A percentile compares a stretch with the other conserved stretches of the same genome.
phyloP scores from a whole-genome alignment of 2,113 vertebrate genomes.

The Anseranas semipalmata region DNA sequence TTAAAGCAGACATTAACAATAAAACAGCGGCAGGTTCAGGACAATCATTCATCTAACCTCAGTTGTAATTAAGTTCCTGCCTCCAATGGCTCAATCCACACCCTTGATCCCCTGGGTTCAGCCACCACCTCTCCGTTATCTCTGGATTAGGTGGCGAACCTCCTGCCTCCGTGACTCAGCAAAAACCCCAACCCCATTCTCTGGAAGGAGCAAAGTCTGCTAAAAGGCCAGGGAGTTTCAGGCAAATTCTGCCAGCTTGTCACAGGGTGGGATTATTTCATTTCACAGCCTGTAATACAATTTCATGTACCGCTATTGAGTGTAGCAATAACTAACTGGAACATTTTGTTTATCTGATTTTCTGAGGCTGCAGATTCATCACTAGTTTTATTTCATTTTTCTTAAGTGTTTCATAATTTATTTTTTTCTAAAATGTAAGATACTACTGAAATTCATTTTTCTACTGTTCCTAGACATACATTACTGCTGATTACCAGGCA shows the following conservation, averaged over 20 bases:
- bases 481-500: constrained; percentile 56
- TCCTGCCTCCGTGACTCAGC: constrained; percentile 39
- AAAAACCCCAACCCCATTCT: neutral
- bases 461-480: constrained; percentile 34
- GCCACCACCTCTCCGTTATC: neutral
- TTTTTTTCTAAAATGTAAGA: constrained; percentile 46
- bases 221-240: constrained; percentile 52
- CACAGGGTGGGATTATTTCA: constrained; percentile 71
- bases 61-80: constrained; percentile 42
- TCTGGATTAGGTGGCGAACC: neutral
- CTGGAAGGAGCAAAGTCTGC: constrained; percentile 33
- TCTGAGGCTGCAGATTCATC: constrained; percentile 64
- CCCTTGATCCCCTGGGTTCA: constrained; percentile 17
- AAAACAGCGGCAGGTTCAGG: constrained; percentile 51
- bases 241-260: constrained; percentile 59
- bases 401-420: constrained; percentile 61
- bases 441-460: constrained; percentile 58
- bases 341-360: constrained; percentile 69
- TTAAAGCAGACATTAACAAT: constrained; percentile 44
- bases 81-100: constrained; percentile 28
- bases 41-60: neutral
- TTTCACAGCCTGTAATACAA: constrained; percentile 75
- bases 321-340: constrained; percentile 64
- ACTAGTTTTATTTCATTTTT: constrained; percentile 59
- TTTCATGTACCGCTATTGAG: constrained; percentile 65